Evolutionary conservation across 2,797 vertebrate genomes (phyloP).

Genomic region (Mus spretus): DNA sequence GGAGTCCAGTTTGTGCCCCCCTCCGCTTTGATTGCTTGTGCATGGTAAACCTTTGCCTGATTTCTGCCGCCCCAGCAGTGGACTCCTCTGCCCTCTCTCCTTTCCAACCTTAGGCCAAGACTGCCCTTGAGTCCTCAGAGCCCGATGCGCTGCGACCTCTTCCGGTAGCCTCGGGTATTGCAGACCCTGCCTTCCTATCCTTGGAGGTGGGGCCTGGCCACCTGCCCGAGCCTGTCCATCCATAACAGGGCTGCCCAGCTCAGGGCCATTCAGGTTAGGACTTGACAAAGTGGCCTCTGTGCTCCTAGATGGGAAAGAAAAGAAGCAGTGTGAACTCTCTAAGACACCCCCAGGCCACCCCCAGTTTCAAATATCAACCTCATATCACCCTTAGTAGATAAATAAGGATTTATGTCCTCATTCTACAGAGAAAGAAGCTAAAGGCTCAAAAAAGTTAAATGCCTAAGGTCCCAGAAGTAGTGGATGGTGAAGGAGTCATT

Average conservation of each 20-base stretch:
- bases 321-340: background rate
- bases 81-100: background rate
- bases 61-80: accelerated
- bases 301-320: background rate
- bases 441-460: background rate
- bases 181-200: background rate
- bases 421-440: background rate
- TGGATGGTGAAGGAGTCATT: background rate
- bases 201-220: background rate
- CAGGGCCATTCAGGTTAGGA: background rate
- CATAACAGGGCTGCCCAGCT: background rate
- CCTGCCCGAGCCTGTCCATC: background rate
- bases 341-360: background rate
- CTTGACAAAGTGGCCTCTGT: background rate
- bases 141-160: background rate
- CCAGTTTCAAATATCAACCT: background rate
- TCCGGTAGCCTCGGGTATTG: background rate
- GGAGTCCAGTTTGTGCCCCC: background rate
- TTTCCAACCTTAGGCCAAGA: background rate
- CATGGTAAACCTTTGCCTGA: background rate
- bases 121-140: background rate
- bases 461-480: background rate
- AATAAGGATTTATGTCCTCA: background rate
- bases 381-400: background rate
- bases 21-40: background rate